Conservation (phyloP, 1,140 invertebrate species). For the Drosophila ercepeae region DNA sequence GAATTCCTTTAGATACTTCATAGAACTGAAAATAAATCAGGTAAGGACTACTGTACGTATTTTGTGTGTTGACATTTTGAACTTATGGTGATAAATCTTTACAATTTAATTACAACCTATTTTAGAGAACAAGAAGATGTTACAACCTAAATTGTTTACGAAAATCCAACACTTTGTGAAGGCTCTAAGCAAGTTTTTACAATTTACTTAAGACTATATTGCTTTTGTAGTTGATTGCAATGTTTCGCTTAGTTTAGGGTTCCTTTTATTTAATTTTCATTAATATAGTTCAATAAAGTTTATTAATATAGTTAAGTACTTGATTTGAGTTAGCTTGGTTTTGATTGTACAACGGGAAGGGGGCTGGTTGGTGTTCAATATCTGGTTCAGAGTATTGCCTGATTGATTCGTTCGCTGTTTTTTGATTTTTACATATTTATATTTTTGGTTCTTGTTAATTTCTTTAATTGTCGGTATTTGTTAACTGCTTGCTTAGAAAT, state of each 20-base stretch:
- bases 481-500: conserved; percentile 19
- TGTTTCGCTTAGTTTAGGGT: conserved; percentile 32
- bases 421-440: conserved; percentile 46
- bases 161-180: conserved; percentile 65
- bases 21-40: neutral
- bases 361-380: conserved; percentile 20
- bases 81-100: conserved; percentile 34
- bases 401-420: conserved; percentile 50
- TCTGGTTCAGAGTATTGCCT: conserved; percentile 49
- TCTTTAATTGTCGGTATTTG: neutral
- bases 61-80: conserved; percentile 12
- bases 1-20: neutral
- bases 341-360: conserved; percentile 61
- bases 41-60: neutral
- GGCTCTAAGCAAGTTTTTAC: conserved; percentile 36
- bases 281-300: conserved; percentile 18
- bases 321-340: conserved; percentile 5
- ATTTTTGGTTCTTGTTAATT: conserved; percentile 24
- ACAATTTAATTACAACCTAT: conserved; percentile 11
- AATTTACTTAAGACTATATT: conserved; percentile 51
- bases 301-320: conserved; percentile 60
- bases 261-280: conserved; percentile 14
- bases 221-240: conserved; percentile 54
- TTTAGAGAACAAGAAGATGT: neutral
- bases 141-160: conserved; percentile 3